Percentiles rank a stretch among this genome's conserved stretches.
Conservation (phyloP, 1,140 invertebrate genomes). For the Aphelenchoides avenae region DNA sequence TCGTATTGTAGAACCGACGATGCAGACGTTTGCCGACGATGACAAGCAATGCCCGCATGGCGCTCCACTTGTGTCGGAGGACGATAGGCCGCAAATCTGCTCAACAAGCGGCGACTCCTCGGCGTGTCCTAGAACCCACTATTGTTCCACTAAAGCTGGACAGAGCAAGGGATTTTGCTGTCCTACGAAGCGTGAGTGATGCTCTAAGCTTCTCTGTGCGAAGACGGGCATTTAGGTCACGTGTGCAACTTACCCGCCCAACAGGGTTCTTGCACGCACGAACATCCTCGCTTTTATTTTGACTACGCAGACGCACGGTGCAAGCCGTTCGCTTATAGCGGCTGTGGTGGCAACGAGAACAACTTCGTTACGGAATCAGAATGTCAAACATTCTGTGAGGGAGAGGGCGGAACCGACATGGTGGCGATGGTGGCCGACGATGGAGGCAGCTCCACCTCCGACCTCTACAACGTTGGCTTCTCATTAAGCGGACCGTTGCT, state of each 20-base stretch:
- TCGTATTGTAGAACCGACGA: no score
- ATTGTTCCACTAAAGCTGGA: constrained; percentile 37
- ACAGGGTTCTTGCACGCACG: constrained; percentile 29
- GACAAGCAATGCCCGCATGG: no score
- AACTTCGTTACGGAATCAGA: constrained; percentile 43
- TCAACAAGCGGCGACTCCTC: constrained; percentile 25
- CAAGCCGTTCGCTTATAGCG: constrained; percentile 36
- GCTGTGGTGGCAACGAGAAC: constrained; percentile 44
- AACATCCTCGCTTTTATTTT: constrained; percentile 34
- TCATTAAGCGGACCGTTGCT: constrained; percentile 39
- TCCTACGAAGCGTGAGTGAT: constrained; percentile 42
- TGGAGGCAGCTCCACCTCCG: constrained; percentile 4
- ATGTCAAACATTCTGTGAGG: constrained; percentile 41
- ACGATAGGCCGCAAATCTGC: constrained; percentile 28
- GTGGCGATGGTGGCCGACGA: constrained; percentile 20
- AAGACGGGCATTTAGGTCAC: constrained; percentile 34
- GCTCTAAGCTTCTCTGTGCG: not conserved
- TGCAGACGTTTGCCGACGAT: no score
- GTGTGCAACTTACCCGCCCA: constrained; percentile 45
- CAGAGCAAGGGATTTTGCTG: constrained; percentile 41
- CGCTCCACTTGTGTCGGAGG: no score
- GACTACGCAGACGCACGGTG: constrained; percentile 30
- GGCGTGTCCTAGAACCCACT: constrained; percentile 43
- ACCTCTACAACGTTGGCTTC: constrained; percentile 44
- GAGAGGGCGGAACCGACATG: constrained; percentile 29